phyloP scores from a whole-genome alignment of 2,888 invertebrate genomes.

The Xanthorhoe designata region DNA sequence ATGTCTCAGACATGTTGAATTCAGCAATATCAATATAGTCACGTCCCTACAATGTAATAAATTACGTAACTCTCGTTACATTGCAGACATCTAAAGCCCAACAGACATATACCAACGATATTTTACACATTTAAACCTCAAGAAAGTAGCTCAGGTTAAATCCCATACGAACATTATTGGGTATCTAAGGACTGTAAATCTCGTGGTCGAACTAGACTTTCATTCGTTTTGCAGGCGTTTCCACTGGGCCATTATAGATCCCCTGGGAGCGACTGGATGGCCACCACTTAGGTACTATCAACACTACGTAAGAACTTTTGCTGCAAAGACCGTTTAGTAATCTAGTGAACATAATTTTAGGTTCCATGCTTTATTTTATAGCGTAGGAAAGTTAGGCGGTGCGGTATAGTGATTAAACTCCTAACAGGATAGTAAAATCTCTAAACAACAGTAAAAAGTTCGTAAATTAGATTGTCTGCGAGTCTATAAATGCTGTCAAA shows the following conservation, averaged over 20 bases:
- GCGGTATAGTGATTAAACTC: not conserved
- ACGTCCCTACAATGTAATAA: not conserved
- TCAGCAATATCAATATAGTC: not conserved
- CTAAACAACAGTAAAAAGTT: not conserved
- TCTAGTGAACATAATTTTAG: slow-evolving; percentile 9
- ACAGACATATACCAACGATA: slow-evolving; percentile 23
- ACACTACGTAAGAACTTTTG: slow-evolving; percentile 25
- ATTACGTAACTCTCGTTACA: slow-evolving; percentile 1
- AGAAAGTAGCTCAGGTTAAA: slow-evolving; percentile 44
- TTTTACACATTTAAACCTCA: slow-evolving; percentile 38
- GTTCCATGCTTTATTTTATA: not conserved
- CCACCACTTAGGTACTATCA: slow-evolving; percentile 55
- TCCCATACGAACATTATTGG: slow-evolving; percentile 61
- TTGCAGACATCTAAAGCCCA: slow-evolving; percentile 26
- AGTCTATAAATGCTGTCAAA: not conserved
- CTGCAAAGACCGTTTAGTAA: slow-evolving; percentile 15
- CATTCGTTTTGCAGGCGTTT: slow-evolving; percentile 72
- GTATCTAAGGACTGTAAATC: slow-evolving; percentile 71
- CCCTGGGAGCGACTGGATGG: slow-evolving; percentile 64
- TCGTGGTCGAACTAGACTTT: slow-evolving; percentile 67
- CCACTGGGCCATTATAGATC: slow-evolving; percentile 73
- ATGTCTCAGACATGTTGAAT: not conserved
- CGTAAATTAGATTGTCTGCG: not conserved
- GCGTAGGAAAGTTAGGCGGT: not conserved
- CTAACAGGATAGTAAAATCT: not conserved